Percentiles rank a stretch among this genome's conserved stretches.
These are phyloP conservation scores for Acanthoscelides obtectus DNA, from an alignment of 2,888 invertebrate species.

Conservation along the genomic window DNA sequence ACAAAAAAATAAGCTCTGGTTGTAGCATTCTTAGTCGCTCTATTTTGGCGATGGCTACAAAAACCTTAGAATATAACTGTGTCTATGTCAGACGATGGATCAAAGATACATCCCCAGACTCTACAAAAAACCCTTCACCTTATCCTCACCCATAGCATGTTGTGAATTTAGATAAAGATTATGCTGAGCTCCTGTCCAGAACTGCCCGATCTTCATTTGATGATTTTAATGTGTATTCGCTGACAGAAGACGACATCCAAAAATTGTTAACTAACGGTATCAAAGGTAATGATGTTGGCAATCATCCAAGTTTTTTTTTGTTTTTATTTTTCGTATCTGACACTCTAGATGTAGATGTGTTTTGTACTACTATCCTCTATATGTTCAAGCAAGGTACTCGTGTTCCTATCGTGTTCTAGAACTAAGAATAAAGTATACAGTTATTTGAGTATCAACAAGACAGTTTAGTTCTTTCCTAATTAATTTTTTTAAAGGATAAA, in stretches of 20 bases:
- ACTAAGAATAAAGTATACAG: too few relatives aligned
- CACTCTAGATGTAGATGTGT: not conserved
- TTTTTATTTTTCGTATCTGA: not conserved
- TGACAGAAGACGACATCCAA: conserved; percentile 29
- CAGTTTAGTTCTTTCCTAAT: too few relatives aligned
- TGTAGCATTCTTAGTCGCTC: too few relatives aligned
- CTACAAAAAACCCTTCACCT: not conserved
- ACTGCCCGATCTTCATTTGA: conserved; percentile 37
- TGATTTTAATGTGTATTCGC: conserved; percentile 29
- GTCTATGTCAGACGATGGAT: too few relatives aligned
- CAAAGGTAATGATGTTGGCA: conserved; percentile 24
- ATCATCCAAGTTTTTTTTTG: not conserved
- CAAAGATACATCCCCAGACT: too few relatives aligned
- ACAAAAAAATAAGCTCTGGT: too few relatives aligned
- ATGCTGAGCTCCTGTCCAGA: conserved; percentile 30
- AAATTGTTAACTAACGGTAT: conserved; percentile 16
- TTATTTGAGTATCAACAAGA: too few relatives aligned
- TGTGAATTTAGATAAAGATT: conserved; percentile 31
- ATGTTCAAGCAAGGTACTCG: not conserved
- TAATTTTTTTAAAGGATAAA: too few relatives aligned
- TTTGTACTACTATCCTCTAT: not conserved
- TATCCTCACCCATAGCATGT: conserved; percentile 5
- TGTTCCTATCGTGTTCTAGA: too few relatives aligned
- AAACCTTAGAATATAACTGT: too few relatives aligned
- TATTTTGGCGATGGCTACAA: too few relatives aligned